phyloP scores from a whole-genome alignment of 1,140 invertebrate species.

The Drosophila micromelanica region DNA sequence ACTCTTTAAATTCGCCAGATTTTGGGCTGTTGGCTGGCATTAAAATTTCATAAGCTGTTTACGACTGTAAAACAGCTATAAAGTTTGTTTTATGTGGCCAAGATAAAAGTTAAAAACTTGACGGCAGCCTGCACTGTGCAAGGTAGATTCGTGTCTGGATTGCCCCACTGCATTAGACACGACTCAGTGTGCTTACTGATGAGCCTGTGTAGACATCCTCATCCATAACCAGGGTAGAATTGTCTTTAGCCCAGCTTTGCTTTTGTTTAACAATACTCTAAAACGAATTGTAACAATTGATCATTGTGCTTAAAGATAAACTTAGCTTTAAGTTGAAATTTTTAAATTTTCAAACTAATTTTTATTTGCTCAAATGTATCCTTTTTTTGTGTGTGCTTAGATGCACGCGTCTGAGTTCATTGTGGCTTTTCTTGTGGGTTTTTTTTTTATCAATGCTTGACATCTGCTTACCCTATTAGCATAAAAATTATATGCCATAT shows the following conservation, averaged over 20 bases:
- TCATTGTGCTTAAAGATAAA: too few species aligned
- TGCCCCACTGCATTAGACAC: slow-evolving; percentile 41
- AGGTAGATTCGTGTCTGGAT: neutral
- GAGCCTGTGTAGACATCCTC: slow-evolving; percentile 69
- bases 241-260: neutral
- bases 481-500: slow-evolving; percentile 62
- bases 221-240: slow-evolving; percentile 44
- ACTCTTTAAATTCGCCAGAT: slow-evolving; percentile 18
- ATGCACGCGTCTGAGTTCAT: slow-evolving; percentile 38
- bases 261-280: neutral
- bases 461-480: slow-evolving; percentile 56
- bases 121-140: neutral
- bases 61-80: slow-evolving; percentile 71
- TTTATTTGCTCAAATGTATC: neutral
- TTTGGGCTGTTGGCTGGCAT: slow-evolving; percentile 20
- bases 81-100: slow-evolving; percentile 61
- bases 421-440: slow-evolving; percentile 20
- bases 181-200: slow-evolving; percentile 71
- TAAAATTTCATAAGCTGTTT: slow-evolving; percentile 77
- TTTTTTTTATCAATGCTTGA: slow-evolving; percentile 44
- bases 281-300: neutral
- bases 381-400: slow-evolving; percentile 33
- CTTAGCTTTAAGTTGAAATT: too few species aligned
- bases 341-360: too few species aligned
- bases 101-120: slow-evolving; percentile 56